phyloP scores from a whole-genome alignment of 2,113 vertebrate genomes.

The Leptodactylus fuscus region DNA sequence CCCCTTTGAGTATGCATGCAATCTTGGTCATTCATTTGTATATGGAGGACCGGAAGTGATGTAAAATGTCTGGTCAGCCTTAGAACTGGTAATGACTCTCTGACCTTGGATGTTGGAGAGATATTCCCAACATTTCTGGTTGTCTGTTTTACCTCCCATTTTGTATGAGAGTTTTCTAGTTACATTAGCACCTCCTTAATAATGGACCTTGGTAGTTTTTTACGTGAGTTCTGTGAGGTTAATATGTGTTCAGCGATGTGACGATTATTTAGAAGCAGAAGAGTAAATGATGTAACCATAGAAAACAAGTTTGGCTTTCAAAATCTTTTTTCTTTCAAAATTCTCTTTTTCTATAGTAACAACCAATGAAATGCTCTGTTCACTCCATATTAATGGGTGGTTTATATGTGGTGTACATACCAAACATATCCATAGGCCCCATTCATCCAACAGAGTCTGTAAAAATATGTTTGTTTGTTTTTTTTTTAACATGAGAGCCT shows the following conservation, averaged over 20 bases:
- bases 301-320: not conserved
- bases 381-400: not conserved
- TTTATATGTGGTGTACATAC: not conserved
- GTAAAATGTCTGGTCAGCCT: no score
- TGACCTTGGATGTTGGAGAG: not conserved
- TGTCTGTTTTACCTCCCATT: not conserved
- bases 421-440: no score
- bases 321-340: not conserved
- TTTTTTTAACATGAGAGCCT: no score
- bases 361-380: not conserved
- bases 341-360: not conserved
- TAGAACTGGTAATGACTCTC: no score
- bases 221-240: not conserved
- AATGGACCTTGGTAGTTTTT: not conserved
- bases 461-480: no score
- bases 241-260: not conserved
- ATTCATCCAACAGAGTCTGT: no score
- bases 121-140: not conserved
- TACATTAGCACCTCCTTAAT: not conserved
- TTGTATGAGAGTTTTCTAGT: not conserved
- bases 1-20: no score
- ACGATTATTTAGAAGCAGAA: not conserved
- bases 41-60: no score
- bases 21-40: no score
- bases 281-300: not conserved